Conservation (phyloP, 53 echinoderm and acorn worm species). For the Luidia sarsii region DNA sequence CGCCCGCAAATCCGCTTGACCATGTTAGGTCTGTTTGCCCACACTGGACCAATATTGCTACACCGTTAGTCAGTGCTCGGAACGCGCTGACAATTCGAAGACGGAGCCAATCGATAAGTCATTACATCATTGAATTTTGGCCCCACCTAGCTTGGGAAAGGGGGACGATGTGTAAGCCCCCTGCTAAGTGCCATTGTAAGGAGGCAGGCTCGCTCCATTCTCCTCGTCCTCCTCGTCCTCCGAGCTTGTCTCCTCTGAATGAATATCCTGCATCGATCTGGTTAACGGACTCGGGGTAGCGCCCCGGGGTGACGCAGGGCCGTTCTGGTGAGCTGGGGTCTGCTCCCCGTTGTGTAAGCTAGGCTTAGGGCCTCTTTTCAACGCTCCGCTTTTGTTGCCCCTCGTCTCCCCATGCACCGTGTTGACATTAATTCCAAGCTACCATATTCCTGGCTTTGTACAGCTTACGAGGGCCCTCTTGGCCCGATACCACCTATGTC, state of each 20-base stretch:
- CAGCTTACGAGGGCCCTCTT: constrained; percentile 16
- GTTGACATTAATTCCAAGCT: constrained; percentile 50
- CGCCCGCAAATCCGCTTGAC: neutral
- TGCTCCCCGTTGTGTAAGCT: constrained; percentile 4
- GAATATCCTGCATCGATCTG: no score
- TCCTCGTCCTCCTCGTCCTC: no score
- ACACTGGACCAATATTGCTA: constrained; percentile 35
- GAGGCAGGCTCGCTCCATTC: no score
- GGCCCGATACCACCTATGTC: constrained; percentile 24
- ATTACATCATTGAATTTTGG: no score
- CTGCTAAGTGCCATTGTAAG: no score
- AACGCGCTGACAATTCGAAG: constrained; percentile 2
- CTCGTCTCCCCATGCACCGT: neutral
- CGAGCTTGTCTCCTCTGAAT: no score
- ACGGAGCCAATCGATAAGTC: constrained; percentile 10
- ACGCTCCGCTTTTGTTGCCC: constrained; percentile 30
- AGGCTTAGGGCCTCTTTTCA: constrained; percentile 10
- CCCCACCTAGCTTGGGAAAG: no score
- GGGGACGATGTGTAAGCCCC: no score
- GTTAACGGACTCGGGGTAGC: no score
- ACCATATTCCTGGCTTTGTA: constrained; percentile 12
- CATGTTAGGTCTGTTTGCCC: constrained; percentile 33
- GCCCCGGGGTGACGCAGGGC: no score
- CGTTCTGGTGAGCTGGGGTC: no score
- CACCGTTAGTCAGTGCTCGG: constrained; percentile 18